Evolutionary conservation across 2,797 vertebrate genomes (phyloP).

Genomic region (Coranthus polyacanthus): DNA sequence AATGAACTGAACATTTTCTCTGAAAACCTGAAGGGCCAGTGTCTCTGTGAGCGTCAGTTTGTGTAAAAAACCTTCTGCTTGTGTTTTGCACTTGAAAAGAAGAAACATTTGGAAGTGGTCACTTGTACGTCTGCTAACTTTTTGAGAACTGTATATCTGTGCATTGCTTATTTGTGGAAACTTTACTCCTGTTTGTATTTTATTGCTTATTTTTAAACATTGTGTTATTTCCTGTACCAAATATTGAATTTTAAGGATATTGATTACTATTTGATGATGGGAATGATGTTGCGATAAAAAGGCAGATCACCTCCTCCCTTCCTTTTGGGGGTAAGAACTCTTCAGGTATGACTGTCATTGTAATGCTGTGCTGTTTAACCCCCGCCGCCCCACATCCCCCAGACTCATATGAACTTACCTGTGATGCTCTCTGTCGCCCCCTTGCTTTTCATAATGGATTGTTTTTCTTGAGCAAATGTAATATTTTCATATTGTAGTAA

Average conservation of each 20-base stretch:
- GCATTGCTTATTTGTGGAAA: slow-evolving; percentile 72
- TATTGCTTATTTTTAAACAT: slow-evolving; percentile 63
- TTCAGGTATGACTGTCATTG: slow-evolving; percentile 73
- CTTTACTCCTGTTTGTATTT: slow-evolving; percentile 72
- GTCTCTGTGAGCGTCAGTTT: slow-evolving; percentile 57
- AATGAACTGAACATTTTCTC: slow-evolving; percentile 52
- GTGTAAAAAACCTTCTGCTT: slow-evolving; percentile 55
- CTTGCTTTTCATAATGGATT: slow-evolving; percentile 71
- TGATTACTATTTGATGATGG: slow-evolving; percentile 35
- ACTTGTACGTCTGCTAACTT: slow-evolving; percentile 65
- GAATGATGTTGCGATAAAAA: slow-evolving; percentile 45
- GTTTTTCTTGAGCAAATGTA: slow-evolving; percentile 75
- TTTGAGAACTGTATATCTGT: slow-evolving; percentile 69
- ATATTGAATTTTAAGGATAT: slow-evolving; percentile 62
- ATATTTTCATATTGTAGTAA: slow-evolving; percentile 84
- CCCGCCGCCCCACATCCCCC: slow-evolving; percentile 39
- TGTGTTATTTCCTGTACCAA: slow-evolving; percentile 78
- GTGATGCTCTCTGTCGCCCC: slow-evolving; percentile 57
- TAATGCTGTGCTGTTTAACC: slow-evolving; percentile 68
- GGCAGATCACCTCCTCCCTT: slow-evolving; percentile 65
- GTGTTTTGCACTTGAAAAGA: slow-evolving; percentile 69
- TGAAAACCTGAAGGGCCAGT: slow-evolving; percentile 61
- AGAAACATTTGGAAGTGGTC: slow-evolving; percentile 48
- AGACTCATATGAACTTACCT: slow-evolving; percentile 66
- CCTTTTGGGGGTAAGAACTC: slow-evolving; percentile 68